A percentile compares a stretch with the other conserved stretches of the same genome.
phyloP scores from a whole-genome alignment of 2,797 vertebrate genomes.

The Malacoctenus gilli region DNA sequence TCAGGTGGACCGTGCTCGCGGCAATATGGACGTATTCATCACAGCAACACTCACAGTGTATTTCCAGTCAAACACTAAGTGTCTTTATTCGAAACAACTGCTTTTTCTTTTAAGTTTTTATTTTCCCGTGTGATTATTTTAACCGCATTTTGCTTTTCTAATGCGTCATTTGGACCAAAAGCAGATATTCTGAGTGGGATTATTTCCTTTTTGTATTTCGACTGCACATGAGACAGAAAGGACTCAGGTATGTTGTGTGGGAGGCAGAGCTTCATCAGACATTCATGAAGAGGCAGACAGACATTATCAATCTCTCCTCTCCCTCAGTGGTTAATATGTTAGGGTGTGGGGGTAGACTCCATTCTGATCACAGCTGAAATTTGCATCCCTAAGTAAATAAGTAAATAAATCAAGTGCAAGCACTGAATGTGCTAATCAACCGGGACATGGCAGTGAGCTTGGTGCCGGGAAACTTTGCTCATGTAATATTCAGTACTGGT shows the following conservation, averaged over 20 bases:
- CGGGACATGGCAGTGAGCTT: conserved; percentile 75
- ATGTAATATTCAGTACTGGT: conserved; percentile 86
- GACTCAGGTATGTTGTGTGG: conserved; percentile 55
- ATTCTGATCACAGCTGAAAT: conserved; percentile 83
- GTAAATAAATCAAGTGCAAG: conserved; percentile 87
- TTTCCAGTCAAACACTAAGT: background rate
- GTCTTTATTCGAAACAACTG: background rate
- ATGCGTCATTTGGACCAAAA: conserved; percentile 10
- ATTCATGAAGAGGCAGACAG: conserved; percentile 82
- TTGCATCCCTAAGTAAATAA: conserved; percentile 89
- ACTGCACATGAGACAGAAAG: conserved; percentile 34
- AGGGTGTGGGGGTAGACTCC: conserved; percentile 71
- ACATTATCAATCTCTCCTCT: conserved; percentile 83
- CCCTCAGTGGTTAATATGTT: conserved; percentile 77
- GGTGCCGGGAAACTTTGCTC: conserved; percentile 86
- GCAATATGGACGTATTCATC: conserved; percentile 42
- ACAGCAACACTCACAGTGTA: background rate
- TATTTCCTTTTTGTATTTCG: conserved; percentile 23
- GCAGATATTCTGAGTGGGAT: conserved; percentile 11
- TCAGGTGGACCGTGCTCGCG: conserved; percentile 26
- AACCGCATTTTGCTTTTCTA: background rate
- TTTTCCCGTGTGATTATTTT: conserved; percentile 9
- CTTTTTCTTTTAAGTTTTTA: conserved; percentile 10
- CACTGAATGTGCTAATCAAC: conserved; percentile 84
- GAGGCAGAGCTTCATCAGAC: conserved; percentile 78